Evolutionary conservation across 2,113 vertebrate genomes (phyloP), one percentile per base, ranked within the genome.

Genomic region (Tautogolabrus adspersus): DNA sequence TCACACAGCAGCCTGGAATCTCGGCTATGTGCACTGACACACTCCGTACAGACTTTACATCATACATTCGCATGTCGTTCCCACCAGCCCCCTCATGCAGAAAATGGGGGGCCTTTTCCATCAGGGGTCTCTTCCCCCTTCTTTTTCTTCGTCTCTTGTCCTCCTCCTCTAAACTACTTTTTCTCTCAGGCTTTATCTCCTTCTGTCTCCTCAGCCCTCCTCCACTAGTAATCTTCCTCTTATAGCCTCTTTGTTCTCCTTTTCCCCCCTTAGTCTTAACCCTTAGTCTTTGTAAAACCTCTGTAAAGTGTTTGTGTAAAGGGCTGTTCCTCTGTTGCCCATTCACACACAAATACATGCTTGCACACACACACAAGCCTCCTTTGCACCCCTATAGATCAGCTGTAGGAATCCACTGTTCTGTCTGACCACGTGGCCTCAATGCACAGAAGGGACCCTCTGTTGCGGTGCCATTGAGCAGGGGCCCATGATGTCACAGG

Each of bases 401-500:
- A 89, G 72, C 77, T 76, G 77, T 74, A 81, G 67, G 64, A 68
- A 49, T 77, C 66, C 49, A 47, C 67, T 81, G 57, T 76, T 59
- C 80, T 44, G 51, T 57, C 54, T 2, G 19, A 84, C 75, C 75
- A 67, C 52, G 75, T 73, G 61, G 75, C 55, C 75, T 61, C 73
- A 66, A 79, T 78, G 69, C 81, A 89, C 59, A 90, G 83, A 86
- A 76, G 82, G 69, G 74, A 71, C 83, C 69, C 85, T 81, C 72
- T 88, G 80, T 83, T 83, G 67, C 71, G 9, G 54, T 66, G 65
- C 76, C 77, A 83, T 88, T 90, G 66, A 88, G 62, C 15, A 40
- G 59, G 78, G 83, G 72, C 65, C 85, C 68, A 80, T 91, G 87
- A 91, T 91, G 89, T 91, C 86, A 90, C 82, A 55, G 63, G 79